A percentile compares a stretch with the other conserved stretches of the same genome.
Evolutionary conservation across 2,113 vertebrate species (phyloP).

Genomic region (Gymnorhina tibicen): DNA sequence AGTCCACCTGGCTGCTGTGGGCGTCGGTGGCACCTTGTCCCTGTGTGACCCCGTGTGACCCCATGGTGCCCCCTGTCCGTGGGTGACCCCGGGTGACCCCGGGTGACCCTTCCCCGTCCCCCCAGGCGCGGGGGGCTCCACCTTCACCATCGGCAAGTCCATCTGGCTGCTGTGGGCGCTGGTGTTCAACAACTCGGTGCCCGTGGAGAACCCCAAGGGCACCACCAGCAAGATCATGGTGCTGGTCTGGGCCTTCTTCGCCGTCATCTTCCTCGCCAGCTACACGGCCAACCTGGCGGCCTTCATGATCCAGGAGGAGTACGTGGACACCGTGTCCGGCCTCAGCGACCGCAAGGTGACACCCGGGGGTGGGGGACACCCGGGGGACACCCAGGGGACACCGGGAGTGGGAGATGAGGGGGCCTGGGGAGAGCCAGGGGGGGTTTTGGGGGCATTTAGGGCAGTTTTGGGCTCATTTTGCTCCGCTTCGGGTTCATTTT

Average conservation of each 20-base stretch:
- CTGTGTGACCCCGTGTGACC: too few relatives aligned
- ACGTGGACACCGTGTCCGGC: conserved; percentile 92
- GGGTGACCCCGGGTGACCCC: too few relatives aligned
- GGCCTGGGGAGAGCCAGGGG: too few relatives aligned
- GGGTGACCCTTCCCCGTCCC: neutral
- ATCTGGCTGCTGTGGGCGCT: conserved; percentile 86
- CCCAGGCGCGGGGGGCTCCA: conserved; percentile 81
- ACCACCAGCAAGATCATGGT: conserved; percentile 98
- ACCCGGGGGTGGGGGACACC: too few relatives aligned
- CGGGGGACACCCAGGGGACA: too few relatives aligned
- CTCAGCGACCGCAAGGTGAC: neutral
- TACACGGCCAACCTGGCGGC: conserved; percentile 95
- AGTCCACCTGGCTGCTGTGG: too few relatives aligned
- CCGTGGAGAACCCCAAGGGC: conserved; percentile 92
- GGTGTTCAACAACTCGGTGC: conserved; percentile 95
- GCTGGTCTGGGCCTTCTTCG: conserved; percentile 95
- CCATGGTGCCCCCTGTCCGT: too few relatives aligned
- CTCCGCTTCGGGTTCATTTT: too few relatives aligned
- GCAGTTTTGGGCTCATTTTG: too few relatives aligned
- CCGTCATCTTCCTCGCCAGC: conserved; percentile 95
- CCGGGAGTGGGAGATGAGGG: too few relatives aligned
- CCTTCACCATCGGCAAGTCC: conserved; percentile 92
- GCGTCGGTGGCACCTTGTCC: too few relatives aligned
- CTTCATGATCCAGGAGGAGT: conserved; percentile 97
- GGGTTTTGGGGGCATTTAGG: too few relatives aligned